These are phyloP conservation scores for Chloropsis cyanopogon DNA, from an alignment of 2,113 vertebrate species.

Conservation along the genomic window DNA sequence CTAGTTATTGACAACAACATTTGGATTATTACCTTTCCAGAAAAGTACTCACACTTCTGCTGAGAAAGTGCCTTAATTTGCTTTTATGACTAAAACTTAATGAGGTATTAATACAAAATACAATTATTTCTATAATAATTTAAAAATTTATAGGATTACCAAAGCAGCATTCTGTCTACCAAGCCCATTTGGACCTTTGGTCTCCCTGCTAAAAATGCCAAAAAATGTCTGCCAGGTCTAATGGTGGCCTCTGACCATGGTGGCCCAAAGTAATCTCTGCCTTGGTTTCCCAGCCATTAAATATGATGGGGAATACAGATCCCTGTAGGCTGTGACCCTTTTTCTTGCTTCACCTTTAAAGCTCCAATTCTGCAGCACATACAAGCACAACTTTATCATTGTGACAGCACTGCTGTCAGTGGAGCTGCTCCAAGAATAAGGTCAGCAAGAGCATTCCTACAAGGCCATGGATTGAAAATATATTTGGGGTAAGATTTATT, in stretches of 20 bases:
- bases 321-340: not conserved
- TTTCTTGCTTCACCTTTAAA: not conserved
- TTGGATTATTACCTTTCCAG: not conserved
- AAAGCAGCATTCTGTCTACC: not conserved
- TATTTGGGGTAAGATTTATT: slow-evolving; percentile 11
- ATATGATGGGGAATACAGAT: not conserved
- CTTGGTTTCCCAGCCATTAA: not conserved
- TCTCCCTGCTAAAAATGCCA: not conserved
- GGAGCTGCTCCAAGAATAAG: not conserved
- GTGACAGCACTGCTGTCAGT: not conserved
- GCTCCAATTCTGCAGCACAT: not conserved
- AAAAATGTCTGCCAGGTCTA: not conserved
- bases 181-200: not conserved
- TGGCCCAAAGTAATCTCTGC: not conserved
- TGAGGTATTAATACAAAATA: not conserved
- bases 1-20: not conserved
- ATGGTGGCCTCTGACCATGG: not conserved
- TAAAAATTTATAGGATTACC: not conserved
- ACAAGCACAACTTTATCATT: not conserved
- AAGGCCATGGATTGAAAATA: not conserved
- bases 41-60: not conserved
- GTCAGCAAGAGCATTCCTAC: not conserved
- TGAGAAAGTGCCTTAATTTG: not conserved
- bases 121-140: not conserved
- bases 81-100: not conserved